phyloP scores from a whole-genome alignment of 2,113 vertebrate species.

The Hymenochirus boettgeri region DNA sequence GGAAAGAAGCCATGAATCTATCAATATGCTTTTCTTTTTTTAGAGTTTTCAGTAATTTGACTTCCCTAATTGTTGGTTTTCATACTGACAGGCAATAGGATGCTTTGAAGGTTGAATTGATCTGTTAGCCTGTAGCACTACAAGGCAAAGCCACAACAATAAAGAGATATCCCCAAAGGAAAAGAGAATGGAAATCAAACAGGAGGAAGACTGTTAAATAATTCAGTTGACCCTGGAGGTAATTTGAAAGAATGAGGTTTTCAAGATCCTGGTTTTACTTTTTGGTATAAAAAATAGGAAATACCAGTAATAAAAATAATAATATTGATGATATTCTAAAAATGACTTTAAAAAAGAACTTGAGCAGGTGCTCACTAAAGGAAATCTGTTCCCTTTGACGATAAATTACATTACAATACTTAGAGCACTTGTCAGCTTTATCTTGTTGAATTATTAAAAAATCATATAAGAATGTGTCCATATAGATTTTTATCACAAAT shows the following conservation, averaged over 20 bases:
- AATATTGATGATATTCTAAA: constrained; percentile 14
- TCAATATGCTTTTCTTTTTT: constrained; percentile 69
- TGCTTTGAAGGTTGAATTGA: constrained; percentile 68
- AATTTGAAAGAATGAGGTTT: constrained; percentile 45
- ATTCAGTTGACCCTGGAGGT: constrained; percentile 57
- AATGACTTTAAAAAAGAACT: not conserved
- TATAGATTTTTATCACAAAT: not conserved
- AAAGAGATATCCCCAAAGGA: constrained; percentile 54
- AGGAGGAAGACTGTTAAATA: constrained; percentile 58
- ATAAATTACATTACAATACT: not conserved
- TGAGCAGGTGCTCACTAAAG: constrained; percentile 16
- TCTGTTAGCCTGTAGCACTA: constrained; percentile 66
- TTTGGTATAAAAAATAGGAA: constrained; percentile 42
- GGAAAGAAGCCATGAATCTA: constrained; percentile 54
- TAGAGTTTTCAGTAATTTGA: constrained; percentile 55
- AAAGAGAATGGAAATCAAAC: constrained; percentile 58
- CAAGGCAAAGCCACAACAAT: constrained; percentile 59
- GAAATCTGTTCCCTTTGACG: constrained; percentile 40
- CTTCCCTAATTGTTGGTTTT: constrained; percentile 67
- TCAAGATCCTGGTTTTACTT: constrained; percentile 41
- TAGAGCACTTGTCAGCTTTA: not conserved
- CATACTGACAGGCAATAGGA: constrained; percentile 60
- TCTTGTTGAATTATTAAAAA: not conserved
- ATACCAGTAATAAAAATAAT: constrained; percentile 9
- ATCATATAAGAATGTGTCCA: not conserved